phyloP scores from a whole-genome alignment of 2,888 invertebrate genomes.

The Athripsodes cinereus region DNA sequence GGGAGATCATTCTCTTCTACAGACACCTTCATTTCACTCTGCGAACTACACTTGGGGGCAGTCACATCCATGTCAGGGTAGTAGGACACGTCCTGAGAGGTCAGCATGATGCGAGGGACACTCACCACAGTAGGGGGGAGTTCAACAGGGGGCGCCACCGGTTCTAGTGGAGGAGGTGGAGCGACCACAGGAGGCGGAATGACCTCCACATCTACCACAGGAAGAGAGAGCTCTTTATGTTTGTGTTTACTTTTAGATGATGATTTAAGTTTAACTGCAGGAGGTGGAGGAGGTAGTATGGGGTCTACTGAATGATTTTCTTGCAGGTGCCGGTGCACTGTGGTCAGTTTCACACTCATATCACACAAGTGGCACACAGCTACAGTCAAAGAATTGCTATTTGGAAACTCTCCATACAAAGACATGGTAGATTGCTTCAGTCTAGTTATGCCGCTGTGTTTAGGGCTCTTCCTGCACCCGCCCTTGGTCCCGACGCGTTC shows the following conservation, averaged over 20 bases:
- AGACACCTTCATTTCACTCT: conserved; percentile 42
- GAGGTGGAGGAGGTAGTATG: conserved; percentile 44
- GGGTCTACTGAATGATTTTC: conserved; percentile 47
- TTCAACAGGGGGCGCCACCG: conserved; percentile 38
- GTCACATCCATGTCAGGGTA: conserved; percentile 15
- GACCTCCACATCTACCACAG: conserved; percentile 17
- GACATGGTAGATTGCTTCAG: conserved; percentile 59
- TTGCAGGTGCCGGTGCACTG: conserved; percentile 66
- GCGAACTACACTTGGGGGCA: conserved; percentile 8
- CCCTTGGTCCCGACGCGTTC: conserved; percentile 31
- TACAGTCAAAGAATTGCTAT: conserved; percentile 67
- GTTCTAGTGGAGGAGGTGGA: conserved; percentile 39
- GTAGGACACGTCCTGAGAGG: conserved; percentile 9
- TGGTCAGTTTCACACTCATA: conserved; percentile 71
- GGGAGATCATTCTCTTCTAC: conserved; percentile 46
- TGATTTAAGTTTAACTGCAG: conserved; percentile 37
- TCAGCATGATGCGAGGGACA: conserved; percentile 10
- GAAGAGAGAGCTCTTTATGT: conserved; percentile 40
- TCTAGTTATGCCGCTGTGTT: conserved; percentile 48
- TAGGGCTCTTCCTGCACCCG: conserved; percentile 34
- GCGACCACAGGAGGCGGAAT: conserved; percentile 38
- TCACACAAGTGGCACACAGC: conserved; percentile 75
- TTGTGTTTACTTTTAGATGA: conserved; percentile 37
- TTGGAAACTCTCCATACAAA: conserved; percentile 72
- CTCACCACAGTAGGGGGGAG: conserved; percentile 21